phyloP scores from a whole-genome alignment of 2,113 vertebrate species.

The Antechinus flavipes region DNA sequence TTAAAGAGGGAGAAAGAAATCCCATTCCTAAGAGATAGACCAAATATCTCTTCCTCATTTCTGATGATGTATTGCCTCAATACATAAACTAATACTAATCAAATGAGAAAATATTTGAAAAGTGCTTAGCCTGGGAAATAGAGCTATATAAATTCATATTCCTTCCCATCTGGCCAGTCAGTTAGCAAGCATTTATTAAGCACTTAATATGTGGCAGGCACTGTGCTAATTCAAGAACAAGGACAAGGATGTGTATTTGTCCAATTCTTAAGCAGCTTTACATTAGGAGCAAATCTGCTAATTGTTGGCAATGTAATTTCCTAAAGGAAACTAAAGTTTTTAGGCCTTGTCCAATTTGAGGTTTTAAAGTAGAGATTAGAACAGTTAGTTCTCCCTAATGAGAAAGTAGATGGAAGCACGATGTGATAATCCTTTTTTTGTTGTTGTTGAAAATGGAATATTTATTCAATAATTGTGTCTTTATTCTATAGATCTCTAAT shows the following conservation, averaged over 20 bases:
- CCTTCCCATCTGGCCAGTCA: not conserved
- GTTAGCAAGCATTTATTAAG: not conserved
- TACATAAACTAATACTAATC: not conserved
- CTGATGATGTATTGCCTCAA: not conserved
- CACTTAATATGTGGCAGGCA: not conserved
- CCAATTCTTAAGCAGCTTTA: not conserved
- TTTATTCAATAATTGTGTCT: constrained; percentile 7
- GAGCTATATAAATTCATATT: not conserved
- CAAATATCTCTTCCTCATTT: not conserved
- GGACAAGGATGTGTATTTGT: not conserved
- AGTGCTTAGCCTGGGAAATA: not conserved
- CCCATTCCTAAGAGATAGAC: not conserved
- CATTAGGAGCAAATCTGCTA: not conserved
- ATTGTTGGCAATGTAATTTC: constrained; percentile 24
- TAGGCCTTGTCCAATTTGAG: constrained; percentile 13
- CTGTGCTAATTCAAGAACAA: not conserved
- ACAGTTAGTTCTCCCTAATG: not conserved
- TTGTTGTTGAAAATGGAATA: constrained; percentile 13
- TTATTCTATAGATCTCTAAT: constrained; percentile 29
- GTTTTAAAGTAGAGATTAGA: constrained; percentile 15
- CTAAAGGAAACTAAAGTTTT: constrained; percentile 14
- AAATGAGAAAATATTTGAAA: not conserved
- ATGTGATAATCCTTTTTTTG: constrained; percentile 27
- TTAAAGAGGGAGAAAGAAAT: not conserved
- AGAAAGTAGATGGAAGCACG: constrained; percentile 10